Base-by-base conservation (phyloP, 2,113 vertebrate genomes). In the Pseudopipra pipra region DNA sequence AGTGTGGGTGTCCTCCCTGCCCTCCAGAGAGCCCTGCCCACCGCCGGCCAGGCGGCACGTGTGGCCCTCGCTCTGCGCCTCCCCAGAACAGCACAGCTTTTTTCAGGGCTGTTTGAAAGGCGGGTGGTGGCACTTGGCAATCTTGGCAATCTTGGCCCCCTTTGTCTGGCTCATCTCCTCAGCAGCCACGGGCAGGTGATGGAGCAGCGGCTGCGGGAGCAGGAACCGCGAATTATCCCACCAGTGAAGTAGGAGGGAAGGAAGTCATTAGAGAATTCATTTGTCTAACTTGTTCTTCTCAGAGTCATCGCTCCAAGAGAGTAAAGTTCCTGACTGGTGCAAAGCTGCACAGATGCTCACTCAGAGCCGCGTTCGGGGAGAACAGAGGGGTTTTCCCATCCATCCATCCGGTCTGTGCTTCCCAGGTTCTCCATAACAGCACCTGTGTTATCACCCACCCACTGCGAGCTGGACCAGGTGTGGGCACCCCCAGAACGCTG, bases 261-360 rank as follows among this genome's bases (percentile, higher is more conserved):
- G 95, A 97, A 97, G 96, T 95, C 80, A 93, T 97, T 96, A 97
- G 90, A 4, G 62, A 93, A 61, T 90, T 97, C 88, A 86, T 97
- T 92, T 96, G 96, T 87, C 85, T 80, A 77, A 92, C 95, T 96
- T 97, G 96, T 96, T 93, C 95, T 77, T 37, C 65, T 92, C 87
- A 8, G 87, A 95, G 82, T 77, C 90, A 72, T 87, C 23, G 65
- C 90, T 86, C 82, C 37, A 12, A 51, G 79, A 80, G 63, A 67
- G 63, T 35, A 7, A 93, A 96, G 93, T 88, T 88, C 95, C 83
- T 28, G 89, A 21, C 90, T 41, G 90, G 85, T 8, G 73, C 72
- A 49, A 31, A 81, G 92, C 93, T 87, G 66, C 61, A 2, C 52
- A 33, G 82, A 35, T 28, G 78, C 68, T 54, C 55, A 1, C 0